Conservation (phyloP, 2,113 vertebrate species). For the Mesocricetus auratus region DNA sequence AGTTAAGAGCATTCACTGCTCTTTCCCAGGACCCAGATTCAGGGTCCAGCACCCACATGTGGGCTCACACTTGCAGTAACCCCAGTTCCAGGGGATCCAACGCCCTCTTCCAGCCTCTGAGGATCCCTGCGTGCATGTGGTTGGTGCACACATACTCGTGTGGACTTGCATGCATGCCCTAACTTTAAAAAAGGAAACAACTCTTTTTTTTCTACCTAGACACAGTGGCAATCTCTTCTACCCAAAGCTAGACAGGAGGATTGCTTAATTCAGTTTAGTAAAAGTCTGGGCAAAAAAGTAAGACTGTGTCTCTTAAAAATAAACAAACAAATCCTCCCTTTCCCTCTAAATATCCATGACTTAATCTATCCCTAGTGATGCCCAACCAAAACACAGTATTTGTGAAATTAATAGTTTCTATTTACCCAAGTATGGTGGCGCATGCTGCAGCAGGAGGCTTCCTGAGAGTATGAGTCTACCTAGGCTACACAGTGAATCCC, state of each 20-base stretch:
- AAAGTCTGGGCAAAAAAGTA: background rate
- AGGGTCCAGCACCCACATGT: background rate
- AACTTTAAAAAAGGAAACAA: background rate
- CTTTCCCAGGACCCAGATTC: background rate
- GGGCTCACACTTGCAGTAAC: background rate
- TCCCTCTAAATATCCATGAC: background rate
- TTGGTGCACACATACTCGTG: background rate
- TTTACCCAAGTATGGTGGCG: background rate
- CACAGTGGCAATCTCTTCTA: background rate
- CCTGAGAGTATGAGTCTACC: background rate
- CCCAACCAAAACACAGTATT: background rate
- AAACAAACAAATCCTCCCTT: background rate
- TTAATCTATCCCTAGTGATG: conserved; percentile 6
- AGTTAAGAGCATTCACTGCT: background rate
- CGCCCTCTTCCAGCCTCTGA: background rate
- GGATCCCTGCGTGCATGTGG: background rate
- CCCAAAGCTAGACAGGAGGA: background rate
- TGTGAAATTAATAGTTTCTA: background rate
- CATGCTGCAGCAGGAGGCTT: background rate
- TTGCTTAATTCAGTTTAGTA: background rate
- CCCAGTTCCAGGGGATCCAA: background rate
- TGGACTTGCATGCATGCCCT: background rate
- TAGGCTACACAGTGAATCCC: background rate
- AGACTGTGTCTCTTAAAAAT: background rate
- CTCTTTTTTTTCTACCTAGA: too few relatives aligned